These are phyloP conservation scores for Leptinotarsa juncta DNA, from an alignment of 2,888 invertebrate species.

Conservation along the genomic window DNA sequence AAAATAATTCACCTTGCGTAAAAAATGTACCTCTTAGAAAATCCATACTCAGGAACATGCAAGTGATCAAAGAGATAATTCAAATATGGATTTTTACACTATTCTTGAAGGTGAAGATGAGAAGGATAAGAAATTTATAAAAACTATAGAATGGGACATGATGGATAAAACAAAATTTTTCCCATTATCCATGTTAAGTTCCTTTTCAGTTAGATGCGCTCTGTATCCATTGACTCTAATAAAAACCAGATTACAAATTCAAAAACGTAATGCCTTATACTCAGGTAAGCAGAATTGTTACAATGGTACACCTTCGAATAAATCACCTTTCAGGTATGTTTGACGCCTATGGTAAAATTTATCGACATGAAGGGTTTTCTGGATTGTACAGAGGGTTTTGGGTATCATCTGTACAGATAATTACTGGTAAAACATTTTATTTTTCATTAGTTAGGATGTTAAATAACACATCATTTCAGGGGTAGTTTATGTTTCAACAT, in stretches of 20 bases:
- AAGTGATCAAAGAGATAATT: background rate
- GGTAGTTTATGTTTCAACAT: conserved; percentile 93
- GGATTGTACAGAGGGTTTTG: conserved; percentile 96
- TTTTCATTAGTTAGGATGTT: background rate
- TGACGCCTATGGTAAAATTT: conserved; percentile 91
- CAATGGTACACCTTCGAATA: background rate
- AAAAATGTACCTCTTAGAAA: conserved; percentile 1
- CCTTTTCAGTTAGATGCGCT: conserved; percentile 80
- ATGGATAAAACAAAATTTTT: conserved; percentile 96
- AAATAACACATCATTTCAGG: conserved; percentile 69
- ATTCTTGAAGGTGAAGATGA: conserved; percentile 35
- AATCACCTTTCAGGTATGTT: conserved; percentile 72
- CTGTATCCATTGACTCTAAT: conserved; percentile 94
- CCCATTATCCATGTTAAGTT: conserved; percentile 90
- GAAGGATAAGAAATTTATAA: conserved; percentile 70
- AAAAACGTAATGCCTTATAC: conserved; percentile 85
- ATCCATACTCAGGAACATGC: conserved; percentile 5
- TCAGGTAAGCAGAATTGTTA: conserved; percentile 68
- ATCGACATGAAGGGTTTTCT: conserved; percentile 82
- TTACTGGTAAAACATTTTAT: conserved; percentile 60
- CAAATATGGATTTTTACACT: conserved; percentile 44
- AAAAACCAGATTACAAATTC: conserved; percentile 93
- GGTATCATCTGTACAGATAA: conserved; percentile 83
- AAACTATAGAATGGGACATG: conserved; percentile 97
- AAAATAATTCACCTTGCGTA: background rate